These are phyloP conservation scores for Parnassius glacialis DNA, from an alignment of 2,888 invertebrate genomes.

Conservation along the genomic window DNA sequence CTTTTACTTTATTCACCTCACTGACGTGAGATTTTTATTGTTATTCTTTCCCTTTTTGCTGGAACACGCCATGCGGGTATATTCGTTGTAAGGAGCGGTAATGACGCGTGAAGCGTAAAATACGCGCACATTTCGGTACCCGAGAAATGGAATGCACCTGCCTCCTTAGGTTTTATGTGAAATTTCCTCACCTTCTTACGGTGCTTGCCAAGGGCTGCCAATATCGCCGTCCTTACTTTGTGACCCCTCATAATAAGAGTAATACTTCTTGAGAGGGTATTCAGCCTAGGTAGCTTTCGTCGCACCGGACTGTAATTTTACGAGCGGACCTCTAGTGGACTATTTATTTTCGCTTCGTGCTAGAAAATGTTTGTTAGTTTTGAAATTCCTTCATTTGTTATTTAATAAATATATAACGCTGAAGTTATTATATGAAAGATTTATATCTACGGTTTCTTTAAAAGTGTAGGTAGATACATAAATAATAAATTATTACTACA, in stretches of 20 bases:
- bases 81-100: slow-evolving; percentile 61
- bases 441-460: too few relatives aligned
- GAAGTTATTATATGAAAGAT: too few relatives aligned
- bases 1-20: slow-evolving; percentile 50
- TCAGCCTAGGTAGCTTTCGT: slow-evolving; percentile 56
- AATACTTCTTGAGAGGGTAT: slow-evolving; percentile 78
- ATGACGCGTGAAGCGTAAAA: slow-evolving; percentile 75
- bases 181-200: slow-evolving; percentile 77
- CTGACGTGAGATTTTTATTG: slow-evolving; percentile 72
- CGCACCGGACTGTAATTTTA: slow-evolving; percentile 64
- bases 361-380: neutral
- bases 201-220: slow-evolving; percentile 70
- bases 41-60: slow-evolving; percentile 68
- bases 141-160: slow-evolving; percentile 79
- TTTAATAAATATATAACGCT: too few relatives aligned
- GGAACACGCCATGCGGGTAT: slow-evolving; percentile 52
- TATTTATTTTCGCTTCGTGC: slow-evolving; percentile 36
- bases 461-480: too few relatives aligned
- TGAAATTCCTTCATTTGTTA: neutral
- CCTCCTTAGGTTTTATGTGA: slow-evolving; percentile 79
- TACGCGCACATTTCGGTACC: slow-evolving; percentile 74
- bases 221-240: slow-evolving; percentile 77
- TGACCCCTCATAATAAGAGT: slow-evolving; percentile 78
- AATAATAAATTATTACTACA: too few relatives aligned
- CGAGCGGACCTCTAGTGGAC: slow-evolving; percentile 46